phyloP scores from a whole-genome alignment of 1,140 invertebrate species.

The Protaetia brevitarsis region DNA sequence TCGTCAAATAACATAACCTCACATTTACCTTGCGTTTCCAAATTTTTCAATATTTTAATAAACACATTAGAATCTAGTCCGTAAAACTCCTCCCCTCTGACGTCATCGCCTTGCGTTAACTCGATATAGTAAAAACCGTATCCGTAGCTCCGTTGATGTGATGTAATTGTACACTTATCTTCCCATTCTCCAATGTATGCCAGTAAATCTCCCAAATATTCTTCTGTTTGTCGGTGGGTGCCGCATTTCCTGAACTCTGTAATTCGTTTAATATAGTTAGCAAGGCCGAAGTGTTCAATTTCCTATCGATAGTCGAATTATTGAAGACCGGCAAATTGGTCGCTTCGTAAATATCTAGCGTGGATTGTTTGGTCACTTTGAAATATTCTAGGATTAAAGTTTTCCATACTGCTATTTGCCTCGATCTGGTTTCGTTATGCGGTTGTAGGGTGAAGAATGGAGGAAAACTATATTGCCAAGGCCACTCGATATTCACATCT shows the following conservation, averaged over 20 bases:
- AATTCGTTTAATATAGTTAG: conserved; percentile 77
- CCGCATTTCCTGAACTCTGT: conserved; percentile 74
- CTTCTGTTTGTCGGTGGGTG: conserved; percentile 80
- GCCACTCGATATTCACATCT: conserved; percentile 58
- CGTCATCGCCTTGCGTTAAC: conserved; percentile 79
- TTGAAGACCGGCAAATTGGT: conserved; percentile 75
- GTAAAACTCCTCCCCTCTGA: conserved; percentile 76
- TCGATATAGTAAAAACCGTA: conserved; percentile 91
- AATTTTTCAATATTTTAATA: conserved; percentile 69
- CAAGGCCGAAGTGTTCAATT: conserved; percentile 73
- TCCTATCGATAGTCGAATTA: conserved; percentile 80
- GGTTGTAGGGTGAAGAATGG: conserved; percentile 89
- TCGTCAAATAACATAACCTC: conserved; percentile 87
- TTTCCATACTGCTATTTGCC: conserved; percentile 91
- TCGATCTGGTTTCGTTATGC: conserved; percentile 83
- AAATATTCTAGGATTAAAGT: conserved; percentile 83
- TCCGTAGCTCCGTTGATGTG: conserved; percentile 76
- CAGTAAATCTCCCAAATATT: conserved; percentile 91
- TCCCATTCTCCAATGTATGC: conserved; percentile 95
- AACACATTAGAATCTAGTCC: conserved; percentile 78
- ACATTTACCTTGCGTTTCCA: conserved; percentile 80
- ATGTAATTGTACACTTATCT: conserved; percentile 86
- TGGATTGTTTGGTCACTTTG: conserved; percentile 70
- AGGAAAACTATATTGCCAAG: conserved; percentile 88
- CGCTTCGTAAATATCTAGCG: conserved; percentile 79